Conservation (phyloP, 2,888 invertebrate genomes). For the Stenodema calcarata region DNA sequence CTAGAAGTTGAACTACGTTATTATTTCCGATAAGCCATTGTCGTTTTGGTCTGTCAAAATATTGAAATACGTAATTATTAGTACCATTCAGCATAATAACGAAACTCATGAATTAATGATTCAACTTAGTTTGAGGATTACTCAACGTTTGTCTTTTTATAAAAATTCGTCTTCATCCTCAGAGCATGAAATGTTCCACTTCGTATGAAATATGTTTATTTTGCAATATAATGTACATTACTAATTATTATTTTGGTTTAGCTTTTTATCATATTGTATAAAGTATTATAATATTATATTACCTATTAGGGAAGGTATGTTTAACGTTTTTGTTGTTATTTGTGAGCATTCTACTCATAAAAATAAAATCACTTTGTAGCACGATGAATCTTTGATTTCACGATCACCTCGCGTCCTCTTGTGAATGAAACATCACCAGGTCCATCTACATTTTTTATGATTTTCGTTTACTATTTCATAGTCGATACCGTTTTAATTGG, state of each 20-base stretch:
- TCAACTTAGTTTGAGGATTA: too few relatives aligned
- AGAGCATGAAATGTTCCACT: neutral
- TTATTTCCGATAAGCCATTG: too few relatives aligned
- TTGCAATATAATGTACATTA: neutral
- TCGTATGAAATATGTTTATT: neutral
- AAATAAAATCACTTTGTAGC: neutral
- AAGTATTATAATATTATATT: neutral
- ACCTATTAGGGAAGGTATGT: neutral
- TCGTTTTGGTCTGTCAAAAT: too few relatives aligned
- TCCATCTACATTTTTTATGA: too few relatives aligned
- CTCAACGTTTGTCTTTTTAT: neutral
- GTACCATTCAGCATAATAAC: too few relatives aligned
- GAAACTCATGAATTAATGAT: too few relatives aligned
- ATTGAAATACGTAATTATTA: too few relatives aligned
- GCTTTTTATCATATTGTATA: neutral
- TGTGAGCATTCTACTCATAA: neutral
- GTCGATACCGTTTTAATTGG: too few relatives aligned
- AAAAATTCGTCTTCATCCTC: neutral
- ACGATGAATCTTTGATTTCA: neutral
- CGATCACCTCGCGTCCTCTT: neutral
- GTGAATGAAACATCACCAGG: neutral
- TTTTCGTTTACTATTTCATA: too few relatives aligned
- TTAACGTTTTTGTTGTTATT: neutral
- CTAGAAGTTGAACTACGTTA: too few relatives aligned
- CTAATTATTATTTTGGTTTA: neutral